Evolutionary conservation across 2,113 vertebrate genomes (phyloP).

Genomic region (Climacteris rufus): DNA sequence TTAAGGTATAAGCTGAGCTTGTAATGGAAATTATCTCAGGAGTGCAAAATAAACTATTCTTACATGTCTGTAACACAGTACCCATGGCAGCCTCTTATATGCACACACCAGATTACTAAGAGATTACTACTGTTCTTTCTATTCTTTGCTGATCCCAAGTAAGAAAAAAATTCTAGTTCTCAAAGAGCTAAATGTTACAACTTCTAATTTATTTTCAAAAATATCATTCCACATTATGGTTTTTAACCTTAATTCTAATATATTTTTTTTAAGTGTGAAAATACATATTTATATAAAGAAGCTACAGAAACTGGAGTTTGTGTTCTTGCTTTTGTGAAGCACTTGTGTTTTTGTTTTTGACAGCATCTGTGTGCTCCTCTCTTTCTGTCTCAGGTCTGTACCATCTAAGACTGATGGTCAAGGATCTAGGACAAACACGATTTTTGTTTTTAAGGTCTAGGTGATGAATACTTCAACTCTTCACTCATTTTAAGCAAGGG

Average conservation of each 20-base stretch:
- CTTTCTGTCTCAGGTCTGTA: not conserved
- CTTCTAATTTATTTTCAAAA: not conserved
- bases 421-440: not conserved
- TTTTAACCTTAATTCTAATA: not conserved
- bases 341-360: not conserved
- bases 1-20: not conserved
- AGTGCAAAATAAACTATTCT: not conserved
- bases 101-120: not conserved
- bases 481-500: not conserved
- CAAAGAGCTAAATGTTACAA: not conserved
- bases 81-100: not conserved
- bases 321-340: not conserved
- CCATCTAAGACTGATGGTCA: no score
- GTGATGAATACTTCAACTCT: not conserved
- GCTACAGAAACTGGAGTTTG: not conserved
- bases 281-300: not conserved
- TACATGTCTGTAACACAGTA: not conserved
- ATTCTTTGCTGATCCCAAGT: not conserved
- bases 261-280: not conserved
- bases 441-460: not conserved
- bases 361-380: not conserved
- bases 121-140: not conserved
- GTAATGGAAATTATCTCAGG: not conserved
- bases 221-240: not conserved
- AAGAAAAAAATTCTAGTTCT: not conserved